A percentile compares a stretch with the other conserved stretches of the same genome.
These are phyloP conservation scores for Cynocephalus volans DNA, from an alignment of 2,113 vertebrate species.

Conservation along the genomic window DNA sequence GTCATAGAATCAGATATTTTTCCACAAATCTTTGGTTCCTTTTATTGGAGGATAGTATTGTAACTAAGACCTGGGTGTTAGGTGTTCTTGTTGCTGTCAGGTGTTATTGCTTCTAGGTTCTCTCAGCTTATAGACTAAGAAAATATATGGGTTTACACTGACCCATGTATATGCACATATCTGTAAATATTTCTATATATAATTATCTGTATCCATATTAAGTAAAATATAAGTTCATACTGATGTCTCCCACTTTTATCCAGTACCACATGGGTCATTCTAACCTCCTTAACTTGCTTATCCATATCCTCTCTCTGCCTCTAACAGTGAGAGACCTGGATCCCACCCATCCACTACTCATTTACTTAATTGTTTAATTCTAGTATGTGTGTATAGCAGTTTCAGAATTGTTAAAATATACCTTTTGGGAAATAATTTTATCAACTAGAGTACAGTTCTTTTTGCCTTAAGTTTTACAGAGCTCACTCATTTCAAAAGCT, in stretches of 20 bases:
- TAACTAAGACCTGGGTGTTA: neutral
- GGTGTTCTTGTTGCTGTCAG: neutral
- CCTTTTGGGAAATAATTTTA: neutral
- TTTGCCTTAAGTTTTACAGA: neutral
- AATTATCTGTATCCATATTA: neutral
- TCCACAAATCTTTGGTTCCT: neutral
- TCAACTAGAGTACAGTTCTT: neutral
- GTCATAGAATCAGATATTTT: neutral
- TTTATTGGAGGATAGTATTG: neutral
- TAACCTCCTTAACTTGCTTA: neutral
- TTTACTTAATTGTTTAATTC: neutral
- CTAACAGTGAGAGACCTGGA: neutral
- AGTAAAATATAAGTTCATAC: neutral
- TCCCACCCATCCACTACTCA: neutral
- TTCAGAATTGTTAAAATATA: neutral
- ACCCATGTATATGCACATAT: neutral
- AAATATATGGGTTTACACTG: neutral
- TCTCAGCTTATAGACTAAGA: neutral
- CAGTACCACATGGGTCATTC: neutral
- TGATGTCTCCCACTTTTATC: neutral
- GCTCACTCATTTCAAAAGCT: neutral
- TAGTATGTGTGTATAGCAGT: neutral
- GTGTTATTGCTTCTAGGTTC: neutral
- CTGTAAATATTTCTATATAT: neutral
- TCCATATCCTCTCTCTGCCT: neutral